phyloP scores from a whole-genome alignment of 2,888 invertebrate species.

The Unio delphinus region DNA sequence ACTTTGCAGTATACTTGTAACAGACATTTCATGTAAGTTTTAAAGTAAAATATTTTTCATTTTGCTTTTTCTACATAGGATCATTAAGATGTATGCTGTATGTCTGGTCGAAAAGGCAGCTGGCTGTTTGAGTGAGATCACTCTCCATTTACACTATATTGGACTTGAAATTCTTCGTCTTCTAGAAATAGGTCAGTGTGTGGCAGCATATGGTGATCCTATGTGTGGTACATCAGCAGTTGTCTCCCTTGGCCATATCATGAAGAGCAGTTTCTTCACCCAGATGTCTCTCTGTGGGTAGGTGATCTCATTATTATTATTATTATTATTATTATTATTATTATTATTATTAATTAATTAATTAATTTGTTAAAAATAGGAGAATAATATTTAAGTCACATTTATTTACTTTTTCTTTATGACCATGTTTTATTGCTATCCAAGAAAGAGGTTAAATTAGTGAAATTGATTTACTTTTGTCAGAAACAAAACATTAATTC shows the following conservation, averaged over 20 bases:
- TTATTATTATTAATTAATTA: neutral
- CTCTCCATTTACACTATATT: constrained; percentile 11
- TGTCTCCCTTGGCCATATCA: constrained; percentile 19
- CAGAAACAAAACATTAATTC: no score
- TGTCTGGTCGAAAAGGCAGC: constrained; percentile 17
- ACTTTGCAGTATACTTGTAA: no score
- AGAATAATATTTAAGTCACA: no score
- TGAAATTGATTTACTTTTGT: no score
- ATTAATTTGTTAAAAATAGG: no score
- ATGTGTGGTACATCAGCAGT: constrained; percentile 22
- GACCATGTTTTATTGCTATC: no score
- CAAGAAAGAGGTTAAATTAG: no score
- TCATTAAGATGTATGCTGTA: constrained; percentile 8
- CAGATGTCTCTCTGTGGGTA: constrained; percentile 28
- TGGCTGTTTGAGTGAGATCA: constrained; percentile 13
- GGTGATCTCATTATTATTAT: neutral
- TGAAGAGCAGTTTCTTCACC: constrained; percentile 7
- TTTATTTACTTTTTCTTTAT: no score
- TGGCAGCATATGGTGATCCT: constrained; percentile 22
- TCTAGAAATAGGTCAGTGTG: constrained; percentile 19
- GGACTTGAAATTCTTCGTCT: constrained; percentile 12
- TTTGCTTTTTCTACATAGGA: constrained; percentile 1
- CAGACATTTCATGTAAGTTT: no score
- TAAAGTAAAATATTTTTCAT: no score
- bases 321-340: neutral